Percentiles rank a stretch among this genome's conserved stretches.
Conservation (phyloP, 2,113 vertebrate species). For the Epinephelus moara region DNA sequence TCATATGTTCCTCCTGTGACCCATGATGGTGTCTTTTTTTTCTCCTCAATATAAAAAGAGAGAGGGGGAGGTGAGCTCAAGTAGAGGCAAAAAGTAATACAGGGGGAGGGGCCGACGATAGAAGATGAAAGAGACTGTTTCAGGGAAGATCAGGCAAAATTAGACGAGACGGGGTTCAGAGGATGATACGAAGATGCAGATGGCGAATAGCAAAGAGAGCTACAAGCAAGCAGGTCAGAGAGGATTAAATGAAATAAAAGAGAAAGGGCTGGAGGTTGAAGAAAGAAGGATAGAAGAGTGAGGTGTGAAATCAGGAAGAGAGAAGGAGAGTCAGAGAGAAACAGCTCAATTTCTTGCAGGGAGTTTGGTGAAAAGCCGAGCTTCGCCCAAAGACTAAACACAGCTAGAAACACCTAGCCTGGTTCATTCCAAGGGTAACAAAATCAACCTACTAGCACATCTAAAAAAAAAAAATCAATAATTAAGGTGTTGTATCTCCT, state of each 20-base stretch:
- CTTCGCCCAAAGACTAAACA: not conserved
- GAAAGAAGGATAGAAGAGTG: constrained; percentile 1
- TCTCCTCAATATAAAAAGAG: not conserved
- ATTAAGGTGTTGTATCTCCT: not conserved
- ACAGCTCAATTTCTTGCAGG: not conserved
- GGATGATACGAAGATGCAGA: not conserved
- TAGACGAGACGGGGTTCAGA: not conserved
- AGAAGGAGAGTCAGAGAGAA: not conserved
- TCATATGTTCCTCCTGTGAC: constrained; percentile 15
- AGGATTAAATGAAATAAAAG: constrained; percentile 20
- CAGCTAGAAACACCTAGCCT: not conserved
- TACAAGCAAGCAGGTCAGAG: not conserved
- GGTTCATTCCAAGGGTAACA: not conserved
- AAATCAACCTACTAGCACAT: no score
- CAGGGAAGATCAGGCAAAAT: not conserved
- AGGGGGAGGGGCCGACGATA: not conserved
- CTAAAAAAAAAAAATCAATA: not conserved
- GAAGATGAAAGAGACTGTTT: constrained; percentile 14
- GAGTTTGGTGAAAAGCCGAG: not conserved
- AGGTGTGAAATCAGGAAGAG: constrained; percentile 9
- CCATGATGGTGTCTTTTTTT: not conserved
- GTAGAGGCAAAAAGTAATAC: not conserved
- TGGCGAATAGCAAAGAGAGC: not conserved
- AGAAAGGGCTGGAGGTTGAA: not conserved
- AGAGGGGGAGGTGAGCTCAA: not conserved